phyloP scores from a whole-genome alignment of 1,140 invertebrate species.

The Cephus cinctus region DNA sequence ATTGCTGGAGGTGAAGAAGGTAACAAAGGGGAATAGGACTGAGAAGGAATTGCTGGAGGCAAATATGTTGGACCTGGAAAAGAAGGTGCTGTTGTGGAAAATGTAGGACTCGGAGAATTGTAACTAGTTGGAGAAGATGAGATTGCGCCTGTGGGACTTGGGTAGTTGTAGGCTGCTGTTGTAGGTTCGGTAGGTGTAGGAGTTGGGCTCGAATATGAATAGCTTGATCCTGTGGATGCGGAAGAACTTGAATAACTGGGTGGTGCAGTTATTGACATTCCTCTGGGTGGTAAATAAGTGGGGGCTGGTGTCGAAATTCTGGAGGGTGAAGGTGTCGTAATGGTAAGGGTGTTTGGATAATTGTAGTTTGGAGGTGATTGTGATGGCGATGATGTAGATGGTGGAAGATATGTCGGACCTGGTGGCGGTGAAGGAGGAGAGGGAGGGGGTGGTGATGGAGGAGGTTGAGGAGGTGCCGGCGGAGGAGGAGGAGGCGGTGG shows the following conservation, averaged over 20 bases:
- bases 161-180: slow-evolving; percentile 8
- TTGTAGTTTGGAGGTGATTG: slow-evolving; percentile 9
- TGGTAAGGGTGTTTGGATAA: slow-evolving; percentile 2
- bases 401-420: neutral
- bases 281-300: slow-evolving; percentile 29
- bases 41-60: neutral
- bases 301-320: slow-evolving; percentile 27
- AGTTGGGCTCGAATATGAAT: neutral
- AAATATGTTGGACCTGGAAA: slow-evolving; percentile 25
- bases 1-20: neutral
- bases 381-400: slow-evolving; percentile 1
- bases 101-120: slow-evolving; percentile 7
- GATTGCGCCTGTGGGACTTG: neutral
- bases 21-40: neutral
- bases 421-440: neutral
- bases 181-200: neutral
- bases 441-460: neutral
- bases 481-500: neutral
- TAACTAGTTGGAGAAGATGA: slow-evolving; percentile 3
- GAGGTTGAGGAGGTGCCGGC: neutral
- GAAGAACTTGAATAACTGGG: slow-evolving; percentile 3
- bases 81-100: slow-evolving; percentile 30
- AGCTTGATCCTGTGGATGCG: slow-evolving; percentile 5
- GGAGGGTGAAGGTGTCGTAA: slow-evolving; percentile 10
- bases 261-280: slow-evolving; percentile 2